These are phyloP conservation scores for Accipiter virgatus DNA, from an alignment of 2,113 vertebrate species.

Conservation along the genomic window DNA sequence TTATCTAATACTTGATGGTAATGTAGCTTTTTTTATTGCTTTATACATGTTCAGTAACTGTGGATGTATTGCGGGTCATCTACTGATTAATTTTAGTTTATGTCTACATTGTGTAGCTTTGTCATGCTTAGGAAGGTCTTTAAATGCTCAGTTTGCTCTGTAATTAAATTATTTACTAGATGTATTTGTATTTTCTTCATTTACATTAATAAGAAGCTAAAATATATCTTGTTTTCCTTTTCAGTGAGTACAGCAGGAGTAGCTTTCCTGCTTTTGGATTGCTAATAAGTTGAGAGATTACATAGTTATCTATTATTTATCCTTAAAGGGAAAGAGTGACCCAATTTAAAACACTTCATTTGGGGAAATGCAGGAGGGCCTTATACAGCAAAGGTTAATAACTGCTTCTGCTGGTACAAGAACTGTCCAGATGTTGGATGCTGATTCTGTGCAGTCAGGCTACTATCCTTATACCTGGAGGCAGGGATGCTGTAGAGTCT, in stretches of 20 bases:
- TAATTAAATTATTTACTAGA: background rate
- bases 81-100: background rate
- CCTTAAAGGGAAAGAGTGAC: background rate
- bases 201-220: background rate
- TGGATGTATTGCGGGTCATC: background rate
- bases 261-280: background rate
- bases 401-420: background rate
- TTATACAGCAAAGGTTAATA: background rate
- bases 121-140: background rate
- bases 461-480: background rate
- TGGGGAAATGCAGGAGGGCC: background rate
- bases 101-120: background rate
- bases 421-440: background rate
- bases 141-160: background rate
- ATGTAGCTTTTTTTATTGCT: background rate
- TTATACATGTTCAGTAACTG: background rate
- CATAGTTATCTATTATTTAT: background rate
- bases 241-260: background rate
- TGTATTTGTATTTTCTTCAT: background rate
- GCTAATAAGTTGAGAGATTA: background rate
- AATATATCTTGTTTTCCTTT: background rate
- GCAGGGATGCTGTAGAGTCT: background rate
- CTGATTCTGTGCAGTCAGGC: background rate
- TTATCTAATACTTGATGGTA: background rate
- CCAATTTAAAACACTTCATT: background rate